Percentiles rank a stretch among this genome's conserved stretches.
Conservation (phyloP, 2,113 vertebrate genomes). For the Rattus norvegicus region GRCr8 NC_086024.1:73415501-73416000, state of each 20-base stretch:
- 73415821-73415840: conserved; percentile 93
- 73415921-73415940: conserved; percentile 89
- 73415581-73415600: conserved; percentile 88
- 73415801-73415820: conserved; percentile 94
- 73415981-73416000: conserved; percentile 86
- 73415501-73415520: conserved; percentile 83
- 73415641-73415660: conserved; percentile 96
- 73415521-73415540: conserved; percentile 86
- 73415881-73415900: conserved; percentile 89
- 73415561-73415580: conserved; percentile 84
- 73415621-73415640: conserved; percentile 93
- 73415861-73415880: conserved; percentile 91
- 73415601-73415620: conserved; percentile 89
- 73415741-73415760: conserved; percentile 98
- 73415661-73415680: conserved; percentile 95
- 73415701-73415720: conserved; percentile 94
- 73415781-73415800: conserved; percentile 92
- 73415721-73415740: conserved; percentile 95
- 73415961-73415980: conserved; percentile 88
- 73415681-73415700: conserved; percentile 96
- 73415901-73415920: conserved; percentile 90
- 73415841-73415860: conserved; percentile 93
- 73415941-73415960: conserved; percentile 89
- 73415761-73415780: conserved; percentile 96
- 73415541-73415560: conserved; percentile 84